Evolutionary conservation across 2,113 vertebrate genomes (phyloP).

Genomic region (Dipodomys merriami): DNA sequence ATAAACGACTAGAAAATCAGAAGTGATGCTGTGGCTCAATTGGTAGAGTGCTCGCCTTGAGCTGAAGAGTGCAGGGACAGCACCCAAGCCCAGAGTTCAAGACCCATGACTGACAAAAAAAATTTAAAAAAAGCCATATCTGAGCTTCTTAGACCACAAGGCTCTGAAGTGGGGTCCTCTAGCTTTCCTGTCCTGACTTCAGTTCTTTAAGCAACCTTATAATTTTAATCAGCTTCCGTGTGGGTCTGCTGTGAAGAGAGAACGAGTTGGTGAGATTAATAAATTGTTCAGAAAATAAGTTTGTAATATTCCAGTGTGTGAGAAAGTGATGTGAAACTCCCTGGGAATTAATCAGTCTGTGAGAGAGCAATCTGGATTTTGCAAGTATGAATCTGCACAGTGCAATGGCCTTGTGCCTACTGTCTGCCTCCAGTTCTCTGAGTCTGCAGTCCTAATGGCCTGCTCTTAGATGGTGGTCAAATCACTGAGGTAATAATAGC

Average conservation of each 20-base stretch:
- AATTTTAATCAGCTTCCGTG: not conserved
- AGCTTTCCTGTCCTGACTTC: not conserved
- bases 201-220: not conserved
- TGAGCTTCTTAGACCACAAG: not conserved
- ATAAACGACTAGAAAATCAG: too few relatives aligned
- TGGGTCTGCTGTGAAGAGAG: not conserved
- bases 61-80: too few relatives aligned
- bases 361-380: not conserved
- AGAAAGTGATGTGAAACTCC: not conserved
- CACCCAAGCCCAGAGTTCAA: too few relatives aligned
- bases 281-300: not conserved
- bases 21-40: too few relatives aligned
- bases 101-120: too few relatives aligned
- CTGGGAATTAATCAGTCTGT: not conserved
- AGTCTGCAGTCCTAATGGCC: not conserved
- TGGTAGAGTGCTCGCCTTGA: too few relatives aligned
- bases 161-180: not conserved
- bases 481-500: constrained; percentile 5
- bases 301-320: not conserved
- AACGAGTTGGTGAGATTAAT: not conserved
- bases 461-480: not conserved
- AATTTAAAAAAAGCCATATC: not conserved
- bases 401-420: too few relatives aligned
- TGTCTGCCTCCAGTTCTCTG: not conserved
- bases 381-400: not conserved